These are phyloP conservation scores for Clarias laeviceps DNA, from an alignment of 2,797 vertebrate species.

Conservation along the genomic window DNA sequence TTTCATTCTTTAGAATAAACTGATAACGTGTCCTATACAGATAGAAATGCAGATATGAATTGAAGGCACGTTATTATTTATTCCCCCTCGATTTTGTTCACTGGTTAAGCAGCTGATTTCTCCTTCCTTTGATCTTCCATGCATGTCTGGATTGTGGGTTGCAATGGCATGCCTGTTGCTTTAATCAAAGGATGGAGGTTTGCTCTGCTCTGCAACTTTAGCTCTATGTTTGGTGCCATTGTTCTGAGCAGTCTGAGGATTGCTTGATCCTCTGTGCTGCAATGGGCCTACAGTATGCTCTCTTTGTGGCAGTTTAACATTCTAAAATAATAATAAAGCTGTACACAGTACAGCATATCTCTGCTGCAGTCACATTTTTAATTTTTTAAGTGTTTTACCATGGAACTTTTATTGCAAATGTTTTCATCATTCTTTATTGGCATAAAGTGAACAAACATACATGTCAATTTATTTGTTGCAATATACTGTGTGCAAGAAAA, in stretches of 20 bases:
- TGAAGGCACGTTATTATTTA: no score
- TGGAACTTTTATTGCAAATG: neutral
- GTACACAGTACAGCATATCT: neutral
- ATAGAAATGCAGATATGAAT: neutral
- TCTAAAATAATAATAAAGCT: neutral
- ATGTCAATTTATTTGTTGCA: neutral
- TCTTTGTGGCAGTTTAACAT: neutral
- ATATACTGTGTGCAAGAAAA: neutral
- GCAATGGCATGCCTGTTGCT: neutral
- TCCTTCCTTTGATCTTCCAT: neutral
- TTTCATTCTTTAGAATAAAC: neutral
- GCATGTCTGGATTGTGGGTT: neutral
- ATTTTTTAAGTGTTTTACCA: neutral
- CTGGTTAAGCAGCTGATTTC: neutral
- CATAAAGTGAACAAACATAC: neutral
- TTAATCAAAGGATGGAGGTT: neutral
- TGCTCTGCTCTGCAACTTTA: neutral
- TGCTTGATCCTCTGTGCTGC: neutral
- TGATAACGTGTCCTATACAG: neutral
- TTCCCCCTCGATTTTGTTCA: neutral
- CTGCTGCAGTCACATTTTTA: neutral
- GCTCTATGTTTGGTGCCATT: conserved; percentile 5
- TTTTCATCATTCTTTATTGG: neutral
- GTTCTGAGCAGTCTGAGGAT: neutral
- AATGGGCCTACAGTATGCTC: neutral